phyloP scores from a whole-genome alignment of 2,797 vertebrate species.

The Tragopan temminckii region DNA sequence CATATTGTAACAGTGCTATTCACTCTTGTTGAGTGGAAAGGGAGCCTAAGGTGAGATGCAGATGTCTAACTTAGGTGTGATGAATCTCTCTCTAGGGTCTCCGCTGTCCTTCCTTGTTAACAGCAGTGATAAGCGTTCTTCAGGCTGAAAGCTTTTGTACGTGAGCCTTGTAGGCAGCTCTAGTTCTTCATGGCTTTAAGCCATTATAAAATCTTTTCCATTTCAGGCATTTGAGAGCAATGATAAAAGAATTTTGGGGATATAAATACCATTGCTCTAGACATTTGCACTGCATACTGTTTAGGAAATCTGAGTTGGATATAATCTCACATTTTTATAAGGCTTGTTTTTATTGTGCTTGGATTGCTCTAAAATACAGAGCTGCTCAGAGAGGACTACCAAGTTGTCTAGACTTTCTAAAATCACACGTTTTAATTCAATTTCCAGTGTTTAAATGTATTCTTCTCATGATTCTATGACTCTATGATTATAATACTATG shows the following conservation, averaged over 20 bases:
- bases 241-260: background rate
- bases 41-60: conserved; percentile 38
- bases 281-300: background rate
- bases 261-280: background rate
- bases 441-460: background rate
- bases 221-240: background rate
- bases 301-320: background rate
- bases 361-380: background rate
- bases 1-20: background rate
- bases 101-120: conserved; percentile 41
- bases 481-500: background rate
- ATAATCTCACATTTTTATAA: background rate
- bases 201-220: background rate
- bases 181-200: background rate
- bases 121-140: background rate
- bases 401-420: background rate
- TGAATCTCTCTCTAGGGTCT: conserved; percentile 18
- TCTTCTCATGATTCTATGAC: background rate
- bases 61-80: conserved; percentile 47
- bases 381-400: background rate
- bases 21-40: conserved; percentile 29
- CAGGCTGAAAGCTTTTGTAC: background rate
- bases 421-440: background rate
- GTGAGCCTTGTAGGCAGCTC: background rate
- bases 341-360: background rate